Base-by-base conservation (phyloP, 2,113 vertebrate species). In the Notothenia rossii region DNA sequence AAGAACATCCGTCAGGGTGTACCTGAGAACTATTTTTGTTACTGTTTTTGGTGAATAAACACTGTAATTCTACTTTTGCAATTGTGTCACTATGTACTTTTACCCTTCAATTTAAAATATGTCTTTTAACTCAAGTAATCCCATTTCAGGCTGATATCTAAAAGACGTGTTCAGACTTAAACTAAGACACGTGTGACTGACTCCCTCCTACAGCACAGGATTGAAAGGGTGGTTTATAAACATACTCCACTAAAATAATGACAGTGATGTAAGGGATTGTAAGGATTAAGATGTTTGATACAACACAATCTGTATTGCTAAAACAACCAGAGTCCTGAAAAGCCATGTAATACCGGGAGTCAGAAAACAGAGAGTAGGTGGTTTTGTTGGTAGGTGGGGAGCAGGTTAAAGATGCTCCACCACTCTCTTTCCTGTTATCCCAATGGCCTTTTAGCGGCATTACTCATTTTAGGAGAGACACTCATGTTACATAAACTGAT, bases 381-480 rank as follows among this genome's bases (percentile, higher is more conserved):
- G 81, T 85, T 84, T 87, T 75, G 66, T 83, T 85, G 88, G 83
- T 86, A 84, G 83, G 84, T 89, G 81, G 82, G 81, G 78, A 89
- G 72, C 85, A 88, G 88, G 91, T 88, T 77, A 80, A 82, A 85
- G 88, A 86, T 86, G 72, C 76, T 88, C 86, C 58, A 62, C 46
- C 20, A 29, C 72, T 83, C 87, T 86, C 70, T 79, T 75, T 86
- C 71, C 88, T 89, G 80, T 84, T 88, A 88, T 89, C 84, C 87
- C 72, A 74, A 64, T 77, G 80, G 78, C 79, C 72, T 88, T 87
- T 88, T 77, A 80, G 82, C 54, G 50, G 75, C 84, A 82, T 92
- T 88, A 91, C 84, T 91, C 90, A 92, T 88, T 87, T 92, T 87
- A 60, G 85, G 87, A 86, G 63, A 82, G 85, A 92, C 85, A 84